Evolutionary conservation across 1,140 invertebrate genomes (phyloP).

Genomic region (Gonatopus flavifemur): DNA sequence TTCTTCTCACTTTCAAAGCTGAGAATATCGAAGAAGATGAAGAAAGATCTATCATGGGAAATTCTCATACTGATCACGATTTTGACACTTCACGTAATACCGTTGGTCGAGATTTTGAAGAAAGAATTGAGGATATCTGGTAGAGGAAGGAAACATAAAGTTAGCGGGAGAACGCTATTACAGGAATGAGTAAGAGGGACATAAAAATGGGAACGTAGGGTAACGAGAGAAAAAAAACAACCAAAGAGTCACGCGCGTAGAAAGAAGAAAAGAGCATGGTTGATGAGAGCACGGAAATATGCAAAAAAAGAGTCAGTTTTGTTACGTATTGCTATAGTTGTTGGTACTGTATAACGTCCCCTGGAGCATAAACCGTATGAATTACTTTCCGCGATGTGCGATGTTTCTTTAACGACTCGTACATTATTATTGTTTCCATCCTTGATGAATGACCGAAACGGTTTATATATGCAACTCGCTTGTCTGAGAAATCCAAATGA

Average conservation of each 20-base stretch:
- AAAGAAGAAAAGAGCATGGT: conserved; percentile 1
- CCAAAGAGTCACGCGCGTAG: not conserved
- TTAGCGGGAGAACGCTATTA: not conserved
- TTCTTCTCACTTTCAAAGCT: no score
- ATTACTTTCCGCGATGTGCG: conserved; percentile 9
- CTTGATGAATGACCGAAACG: no score
- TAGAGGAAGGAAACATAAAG: not conserved
- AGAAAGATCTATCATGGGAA: no score
- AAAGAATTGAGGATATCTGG: not conserved
- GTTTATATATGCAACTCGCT: no score
- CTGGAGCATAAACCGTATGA: conserved; percentile 15
- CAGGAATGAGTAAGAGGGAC: conserved; percentile 1
- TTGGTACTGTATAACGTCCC: conserved; percentile 6
- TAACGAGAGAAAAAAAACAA: not conserved
- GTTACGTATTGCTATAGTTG: no score
- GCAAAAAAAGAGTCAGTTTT: no score
- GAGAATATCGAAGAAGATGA: no score
- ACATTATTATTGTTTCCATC: no score
- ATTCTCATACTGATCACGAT: not conserved
- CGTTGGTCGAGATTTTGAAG: not conserved
- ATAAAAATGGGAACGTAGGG: not conserved
- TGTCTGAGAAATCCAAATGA: no score
- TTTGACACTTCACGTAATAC: not conserved
- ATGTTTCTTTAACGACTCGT: not conserved
- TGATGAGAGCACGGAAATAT: conserved; percentile 21